Conservation (phyloP, 2,113 vertebrate genomes). For the Ageneiosus marmoratus region DNA sequence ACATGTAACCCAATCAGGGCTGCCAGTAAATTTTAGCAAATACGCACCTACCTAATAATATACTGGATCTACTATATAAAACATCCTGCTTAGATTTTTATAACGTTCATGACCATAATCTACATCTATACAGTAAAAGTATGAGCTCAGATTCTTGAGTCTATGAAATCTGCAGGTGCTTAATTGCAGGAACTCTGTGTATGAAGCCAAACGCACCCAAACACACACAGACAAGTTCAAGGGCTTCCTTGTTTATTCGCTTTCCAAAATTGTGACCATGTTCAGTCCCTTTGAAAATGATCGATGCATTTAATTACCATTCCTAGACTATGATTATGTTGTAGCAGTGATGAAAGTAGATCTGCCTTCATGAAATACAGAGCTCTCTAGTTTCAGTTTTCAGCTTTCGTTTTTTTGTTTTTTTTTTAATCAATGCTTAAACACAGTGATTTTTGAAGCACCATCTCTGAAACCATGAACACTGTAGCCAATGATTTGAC, state of each 20-base stretch:
- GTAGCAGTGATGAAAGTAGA: neutral
- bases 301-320: neutral
- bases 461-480: neutral
- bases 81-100: neutral
- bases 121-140: neutral
- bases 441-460: neutral
- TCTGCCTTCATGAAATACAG: neutral
- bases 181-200: neutral
- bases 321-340: neutral
- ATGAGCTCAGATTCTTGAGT: neutral
- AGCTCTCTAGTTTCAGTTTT: neutral
- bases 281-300: neutral
- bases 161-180: conserved; percentile 6
- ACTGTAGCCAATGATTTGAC: neutral
- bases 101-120: neutral
- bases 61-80: neutral
- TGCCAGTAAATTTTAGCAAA: neutral
- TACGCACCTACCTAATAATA: neutral
- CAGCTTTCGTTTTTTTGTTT: too few species aligned
- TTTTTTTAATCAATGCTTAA: neutral
- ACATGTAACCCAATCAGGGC: neutral
- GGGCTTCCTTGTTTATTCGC: neutral
- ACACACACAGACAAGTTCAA: neutral
- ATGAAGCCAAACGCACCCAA: neutral
- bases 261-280: neutral